These are phyloP conservation scores for Protonemura montana DNA, from an alignment of 2,888 invertebrate species.

Conservation along the genomic window DNA sequence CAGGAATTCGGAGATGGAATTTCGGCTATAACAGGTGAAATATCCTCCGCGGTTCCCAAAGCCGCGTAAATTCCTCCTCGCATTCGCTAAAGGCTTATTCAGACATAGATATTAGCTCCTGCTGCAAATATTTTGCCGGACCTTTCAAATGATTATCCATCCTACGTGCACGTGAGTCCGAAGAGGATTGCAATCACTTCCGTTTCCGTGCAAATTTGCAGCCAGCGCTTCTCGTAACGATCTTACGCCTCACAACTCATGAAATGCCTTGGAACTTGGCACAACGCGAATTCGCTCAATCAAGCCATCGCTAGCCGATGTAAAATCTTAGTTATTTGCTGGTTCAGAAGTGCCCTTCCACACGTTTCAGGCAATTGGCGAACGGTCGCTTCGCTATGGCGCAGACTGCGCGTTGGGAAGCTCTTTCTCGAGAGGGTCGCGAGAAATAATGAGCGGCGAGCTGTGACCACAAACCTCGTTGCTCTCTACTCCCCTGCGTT, in stretches of 20 bases:
- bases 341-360: background rate
- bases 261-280: background rate
- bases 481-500: background rate
- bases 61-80: background rate
- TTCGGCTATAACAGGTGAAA: slow-evolving; percentile 20
- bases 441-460: background rate
- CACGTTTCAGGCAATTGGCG: background rate
- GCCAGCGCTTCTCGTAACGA: too few species aligned
- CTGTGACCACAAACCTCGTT: background rate
- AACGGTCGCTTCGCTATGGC: background rate
- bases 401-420: background rate
- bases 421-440: background rate
- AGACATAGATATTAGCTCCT: slow-evolving; percentile 19
- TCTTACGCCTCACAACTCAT: too few species aligned
- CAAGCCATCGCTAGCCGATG: background rate
- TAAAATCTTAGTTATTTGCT: background rate
- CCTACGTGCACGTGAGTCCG: background rate
- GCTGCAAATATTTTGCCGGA: background rate
- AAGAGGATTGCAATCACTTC: background rate
- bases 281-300: background rate
- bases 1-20: slow-evolving; percentile 17
- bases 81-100: background rate
- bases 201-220: too few species aligned
- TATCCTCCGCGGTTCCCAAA: background rate
- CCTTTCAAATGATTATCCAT: background rate